These are phyloP conservation scores for human (Homo sapiens) DNA, from an alignment of 2,113 vertebrate genomes.

Conservation along the genomic window DNA sequence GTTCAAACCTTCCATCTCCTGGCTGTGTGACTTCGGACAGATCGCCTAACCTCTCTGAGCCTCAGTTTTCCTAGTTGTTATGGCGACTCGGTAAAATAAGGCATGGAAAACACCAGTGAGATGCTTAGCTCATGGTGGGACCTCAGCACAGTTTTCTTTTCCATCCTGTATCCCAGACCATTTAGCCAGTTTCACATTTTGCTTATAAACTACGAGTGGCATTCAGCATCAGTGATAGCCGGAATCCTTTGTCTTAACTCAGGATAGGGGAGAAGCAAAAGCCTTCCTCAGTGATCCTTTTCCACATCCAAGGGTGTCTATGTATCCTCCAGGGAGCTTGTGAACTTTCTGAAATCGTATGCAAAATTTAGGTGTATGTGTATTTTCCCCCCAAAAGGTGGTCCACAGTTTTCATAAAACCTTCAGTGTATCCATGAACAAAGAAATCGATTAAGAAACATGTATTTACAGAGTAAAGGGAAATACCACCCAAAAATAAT, in stretches of 20 bases:
- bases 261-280: too few relatives aligned
- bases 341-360: neutral
- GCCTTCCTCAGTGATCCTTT: neutral
- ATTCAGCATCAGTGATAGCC: neutral
- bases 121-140: neutral
- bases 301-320: neutral
- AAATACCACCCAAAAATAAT: neutral
- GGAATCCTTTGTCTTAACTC: neutral
- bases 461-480: neutral
- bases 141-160: neutral
- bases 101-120: neutral
- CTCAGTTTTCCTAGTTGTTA: neutral
- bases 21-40: neutral
- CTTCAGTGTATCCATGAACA: neutral
- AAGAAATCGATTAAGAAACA: neutral
- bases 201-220: neutral
- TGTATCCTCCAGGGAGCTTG: neutral
- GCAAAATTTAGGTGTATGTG: neutral
- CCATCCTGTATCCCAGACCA: too few relatives aligned
- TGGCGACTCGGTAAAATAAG: neutral
- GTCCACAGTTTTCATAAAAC: neutral
- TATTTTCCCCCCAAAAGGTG: rapidly evolving
- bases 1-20: neutral
- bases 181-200: neutral
- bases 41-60: neutral